Base-by-base conservation (phyloP, 2,797 vertebrate species). In the Phoxinus dragarum region DNA sequence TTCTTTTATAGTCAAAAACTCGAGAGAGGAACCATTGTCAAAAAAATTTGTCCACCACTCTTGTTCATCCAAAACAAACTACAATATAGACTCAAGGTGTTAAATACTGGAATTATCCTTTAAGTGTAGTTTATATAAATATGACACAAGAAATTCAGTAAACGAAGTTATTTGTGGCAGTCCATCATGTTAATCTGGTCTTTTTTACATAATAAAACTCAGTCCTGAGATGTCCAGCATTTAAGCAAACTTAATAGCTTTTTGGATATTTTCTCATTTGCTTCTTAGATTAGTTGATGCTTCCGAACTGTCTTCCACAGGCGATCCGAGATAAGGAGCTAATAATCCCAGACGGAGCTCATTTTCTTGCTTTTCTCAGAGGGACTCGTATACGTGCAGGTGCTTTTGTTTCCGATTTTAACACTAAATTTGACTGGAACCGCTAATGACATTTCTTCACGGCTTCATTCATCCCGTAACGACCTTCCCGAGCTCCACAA, bases 311-410 rank as follows among this genome's bases (percentile, higher is more conserved):
- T 80, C 81, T 72, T 84, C 16, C 40, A 61, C 76, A 87, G 64
- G 42, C 64, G 82, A 85, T 75, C 42, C 0, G 54, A 73, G 86
- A 88, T 85, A 88, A 85, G 74, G 31, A 47, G 80, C 74, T 73
- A 88, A 85, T 73, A 85, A 78, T 88, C 84, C 54, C 87, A 61
- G 64, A 73, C 80, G 66, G 40, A 56, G 69, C 72, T 87, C 72
- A 78, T 87, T 88, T 80, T 76, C 74, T 23, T 34, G 79, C 56
- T 54, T 52, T 54, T 80, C 81, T 85, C 75, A 85, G 81, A 72
- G 36, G 81, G 84, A 59, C 36, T 31, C 34, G 31, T 47, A 27
- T 27, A 31, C 21, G 38, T 12, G 64, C 61, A 19, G 84, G 80
- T 72, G 78, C 66, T 84, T 84, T 78, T 74, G 67, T 76, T 59